A percentile compares a stretch with the other conserved stretches of the same genome.
Conservation (phyloP, 2,888 invertebrate species). For the Eudemis profundana region DNA sequence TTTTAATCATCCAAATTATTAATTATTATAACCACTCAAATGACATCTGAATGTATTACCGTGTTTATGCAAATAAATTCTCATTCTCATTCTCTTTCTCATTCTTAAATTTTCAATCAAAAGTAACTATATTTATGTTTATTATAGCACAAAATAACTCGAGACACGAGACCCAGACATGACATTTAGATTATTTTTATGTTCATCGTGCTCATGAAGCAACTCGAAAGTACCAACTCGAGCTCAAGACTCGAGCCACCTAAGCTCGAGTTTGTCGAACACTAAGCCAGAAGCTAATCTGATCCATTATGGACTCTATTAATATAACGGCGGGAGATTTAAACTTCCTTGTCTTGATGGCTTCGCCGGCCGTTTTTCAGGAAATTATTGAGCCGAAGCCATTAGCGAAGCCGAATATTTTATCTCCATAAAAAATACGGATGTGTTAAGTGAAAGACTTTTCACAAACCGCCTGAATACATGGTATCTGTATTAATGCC, state of each 20-base stretch:
- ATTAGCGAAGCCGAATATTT: conserved; percentile 13
- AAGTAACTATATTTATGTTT: too few species aligned
- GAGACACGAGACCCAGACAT: too few species aligned
- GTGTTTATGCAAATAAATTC: too few species aligned
- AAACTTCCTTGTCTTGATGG: conserved; percentile 26
- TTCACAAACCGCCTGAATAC: background rate
- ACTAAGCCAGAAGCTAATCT: conserved; percentile 22
- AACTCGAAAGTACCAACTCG: background rate
- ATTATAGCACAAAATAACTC: too few species aligned
- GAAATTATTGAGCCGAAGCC: background rate
- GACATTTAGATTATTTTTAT: too few species aligned
- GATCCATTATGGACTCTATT: conserved; percentile 36
- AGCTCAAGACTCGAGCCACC: background rate
- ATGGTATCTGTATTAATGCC: too few species aligned
- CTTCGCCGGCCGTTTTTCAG: background rate
- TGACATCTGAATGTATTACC: too few species aligned
- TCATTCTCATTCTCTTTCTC: too few species aligned
- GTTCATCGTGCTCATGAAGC: background rate
- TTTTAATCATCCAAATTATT: too few species aligned
- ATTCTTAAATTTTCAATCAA: too few species aligned
- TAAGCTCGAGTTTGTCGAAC: background rate
- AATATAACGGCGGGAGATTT: conserved; percentile 34
- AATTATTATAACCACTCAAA: too few species aligned
- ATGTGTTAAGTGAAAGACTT: conserved; percentile 3
- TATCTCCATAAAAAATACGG: background rate